These are phyloP conservation scores for Alouatta palliata DNA, from an alignment of 2,113 vertebrate genomes.

Conservation along the genomic window DNA sequence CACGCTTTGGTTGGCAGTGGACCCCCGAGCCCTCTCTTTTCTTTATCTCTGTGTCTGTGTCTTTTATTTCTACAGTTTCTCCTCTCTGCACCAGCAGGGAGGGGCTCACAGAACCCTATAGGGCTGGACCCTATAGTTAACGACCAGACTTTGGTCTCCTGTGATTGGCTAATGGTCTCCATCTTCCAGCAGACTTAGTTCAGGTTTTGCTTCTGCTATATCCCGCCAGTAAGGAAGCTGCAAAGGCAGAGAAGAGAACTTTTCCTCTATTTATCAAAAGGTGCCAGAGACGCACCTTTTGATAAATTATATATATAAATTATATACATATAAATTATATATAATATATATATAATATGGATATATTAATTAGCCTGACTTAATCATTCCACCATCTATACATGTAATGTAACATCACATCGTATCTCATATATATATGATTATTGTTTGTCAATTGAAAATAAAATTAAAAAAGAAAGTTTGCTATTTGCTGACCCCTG, in stretches of 20 bases:
- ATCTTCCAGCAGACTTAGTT: conserved; percentile 87
- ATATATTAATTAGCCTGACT: not conserved
- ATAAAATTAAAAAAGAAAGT: not conserved
- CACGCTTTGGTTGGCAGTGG: too few relatives aligned
- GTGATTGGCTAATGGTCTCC: not conserved
- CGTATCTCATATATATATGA: not conserved
- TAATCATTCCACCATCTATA: not conserved
- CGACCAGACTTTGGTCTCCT: too few relatives aligned
- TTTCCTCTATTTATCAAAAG: conserved; percentile 83
- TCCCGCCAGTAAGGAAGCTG: conserved; percentile 94
- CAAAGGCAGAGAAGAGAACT: conserved; percentile 84
- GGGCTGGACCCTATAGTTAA: too few relatives aligned
- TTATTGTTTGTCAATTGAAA: not conserved
- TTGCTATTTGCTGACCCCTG: not conserved
- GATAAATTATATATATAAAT: too few relatives aligned
- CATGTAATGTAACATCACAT: not conserved
- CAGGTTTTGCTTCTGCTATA: conserved; percentile 84
- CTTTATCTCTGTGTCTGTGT: too few relatives aligned
- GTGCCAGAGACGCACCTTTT: conserved; percentile 86
- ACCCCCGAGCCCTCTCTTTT: too few relatives aligned
- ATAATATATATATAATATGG: not conserved
- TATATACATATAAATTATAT: too few relatives aligned
- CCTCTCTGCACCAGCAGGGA: too few relatives aligned
- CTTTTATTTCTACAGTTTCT: too few relatives aligned
- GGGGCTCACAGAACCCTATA: too few relatives aligned